Percentiles rank a stretch among this genome's conserved stretches.
Evolutionary conservation across 2,797 vertebrate species (phyloP).

Genomic region (Poeciliopsis infans): DNA sequence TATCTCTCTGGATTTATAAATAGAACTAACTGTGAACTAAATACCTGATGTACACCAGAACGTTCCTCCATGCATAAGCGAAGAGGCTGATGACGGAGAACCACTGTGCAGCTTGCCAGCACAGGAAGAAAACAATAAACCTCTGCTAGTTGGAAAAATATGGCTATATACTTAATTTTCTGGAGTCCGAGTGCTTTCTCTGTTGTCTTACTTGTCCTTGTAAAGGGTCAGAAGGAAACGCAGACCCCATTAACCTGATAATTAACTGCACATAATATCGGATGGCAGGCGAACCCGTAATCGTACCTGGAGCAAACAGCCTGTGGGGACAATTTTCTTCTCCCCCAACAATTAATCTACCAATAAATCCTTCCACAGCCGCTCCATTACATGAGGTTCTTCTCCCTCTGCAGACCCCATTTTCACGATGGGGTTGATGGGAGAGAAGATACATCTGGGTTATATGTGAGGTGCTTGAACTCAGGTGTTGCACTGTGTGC

Average conservation of each 20-base stretch:
- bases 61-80: constrained; percentile 1
- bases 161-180: constrained; percentile 33
- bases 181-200: constrained; percentile 32
- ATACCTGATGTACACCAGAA: background rate
- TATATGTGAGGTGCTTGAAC: constrained; percentile 77
- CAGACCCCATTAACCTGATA: constrained; percentile 55
- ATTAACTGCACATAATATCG: constrained; percentile 63
- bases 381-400: constrained; percentile 66
- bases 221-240: background rate
- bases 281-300: constrained; percentile 70
- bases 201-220: constrained; percentile 23
- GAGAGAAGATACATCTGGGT: constrained; percentile 63
- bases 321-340: constrained; percentile 55
- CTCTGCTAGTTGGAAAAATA: constrained; percentile 53
- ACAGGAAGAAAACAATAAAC: constrained; percentile 58
- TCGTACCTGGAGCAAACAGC: constrained; percentile 53
- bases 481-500: constrained; percentile 68
- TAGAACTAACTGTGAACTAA: background rate
- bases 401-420: constrained; percentile 43
- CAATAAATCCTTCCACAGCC: constrained; percentile 75
- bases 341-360: constrained; percentile 73
- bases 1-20: background rate
- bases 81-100: constrained; percentile 30
- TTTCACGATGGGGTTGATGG: constrained; percentile 56
- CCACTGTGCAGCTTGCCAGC: constrained; percentile 50